Evolutionary conservation across 1,140 invertebrate species (phyloP).

Genomic region (Drosophila obscura): DNA sequence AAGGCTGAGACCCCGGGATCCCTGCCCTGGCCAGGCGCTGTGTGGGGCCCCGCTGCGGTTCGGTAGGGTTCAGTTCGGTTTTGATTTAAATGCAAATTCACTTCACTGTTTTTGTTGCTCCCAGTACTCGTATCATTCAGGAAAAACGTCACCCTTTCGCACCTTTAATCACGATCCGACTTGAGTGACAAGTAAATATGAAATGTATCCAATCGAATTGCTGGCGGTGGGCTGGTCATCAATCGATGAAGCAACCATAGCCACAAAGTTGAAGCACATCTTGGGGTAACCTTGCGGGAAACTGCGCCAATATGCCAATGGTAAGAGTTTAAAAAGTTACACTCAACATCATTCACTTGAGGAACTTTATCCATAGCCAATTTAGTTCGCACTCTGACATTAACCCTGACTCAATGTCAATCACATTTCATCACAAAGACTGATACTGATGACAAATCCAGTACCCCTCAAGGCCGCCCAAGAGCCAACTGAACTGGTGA

Average conservation of each 20-base stretch:
- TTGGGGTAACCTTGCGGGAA: too few relatives aligned
- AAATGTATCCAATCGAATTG: conserved; percentile 21
- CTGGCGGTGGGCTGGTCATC: not conserved
- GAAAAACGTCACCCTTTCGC: conserved; percentile 68
- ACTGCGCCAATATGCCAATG: too few relatives aligned
- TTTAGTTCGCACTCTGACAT: conserved; percentile 33
- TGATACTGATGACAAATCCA: conserved; percentile 33
- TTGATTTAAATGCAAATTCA: conserved; percentile 79
- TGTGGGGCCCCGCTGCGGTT: conserved; percentile 25
- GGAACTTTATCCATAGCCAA: not conserved
- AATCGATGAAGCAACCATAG: not conserved
- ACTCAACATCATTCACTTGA: not conserved
- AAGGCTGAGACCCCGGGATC: conserved; percentile 35
- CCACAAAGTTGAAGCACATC: too few relatives aligned
- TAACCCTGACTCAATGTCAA: conserved; percentile 46
- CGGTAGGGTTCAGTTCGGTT: conserved; percentile 34
- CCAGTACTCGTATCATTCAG: conserved; percentile 8
- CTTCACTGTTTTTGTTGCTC: conserved; percentile 19
- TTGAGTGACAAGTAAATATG: conserved; percentile 54
- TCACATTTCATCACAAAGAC: conserved; percentile 38
- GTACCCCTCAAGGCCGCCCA: conserved; percentile 33
- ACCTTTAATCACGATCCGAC: conserved; percentile 67
- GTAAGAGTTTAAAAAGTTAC: too few relatives aligned
- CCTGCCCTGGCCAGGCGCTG: conserved; percentile 13
- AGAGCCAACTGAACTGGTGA: conserved; percentile 24